Conservation (phyloP, 1,140 invertebrate species). For the Eufriesea mexicana region DNA sequence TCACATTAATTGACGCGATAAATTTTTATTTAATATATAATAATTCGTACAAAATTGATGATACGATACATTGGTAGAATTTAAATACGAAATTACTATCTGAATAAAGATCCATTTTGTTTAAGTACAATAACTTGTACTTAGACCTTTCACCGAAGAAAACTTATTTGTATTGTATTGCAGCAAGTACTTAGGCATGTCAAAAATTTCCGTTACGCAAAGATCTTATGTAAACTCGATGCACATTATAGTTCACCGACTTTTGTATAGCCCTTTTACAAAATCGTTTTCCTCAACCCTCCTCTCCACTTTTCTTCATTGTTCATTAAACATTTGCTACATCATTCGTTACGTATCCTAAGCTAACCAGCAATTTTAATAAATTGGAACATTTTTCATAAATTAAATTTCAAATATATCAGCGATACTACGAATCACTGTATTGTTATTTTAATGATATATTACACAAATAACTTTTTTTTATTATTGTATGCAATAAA, state of each 20-base stretch:
- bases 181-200: not conserved
- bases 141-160: conserved; percentile 3
- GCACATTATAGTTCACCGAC: conserved; percentile 23
- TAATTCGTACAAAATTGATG: not conserved
- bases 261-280: not conserved
- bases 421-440: no score
- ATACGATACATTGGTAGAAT: not conserved
- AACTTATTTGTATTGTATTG: not conserved
- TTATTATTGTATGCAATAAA: not conserved
- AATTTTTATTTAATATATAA: not conserved
- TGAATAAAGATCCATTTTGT: not conserved
- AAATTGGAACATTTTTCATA: no score
- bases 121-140: not conserved
- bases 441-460: no score
- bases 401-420: no score
- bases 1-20: not conserved
- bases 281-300: not conserved
- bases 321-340: not conserved
- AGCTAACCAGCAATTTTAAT: not conserved
- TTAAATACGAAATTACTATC: not conserved
- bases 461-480: no score
- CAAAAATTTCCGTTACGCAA: conserved; percentile 31
- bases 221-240: conserved; percentile 31
- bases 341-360: not conserved
- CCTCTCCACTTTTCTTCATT: not conserved